Evolutionary conservation across 1,140 invertebrate genomes (phyloP).

Genomic region (Caenorhabditis latens): DNA sequence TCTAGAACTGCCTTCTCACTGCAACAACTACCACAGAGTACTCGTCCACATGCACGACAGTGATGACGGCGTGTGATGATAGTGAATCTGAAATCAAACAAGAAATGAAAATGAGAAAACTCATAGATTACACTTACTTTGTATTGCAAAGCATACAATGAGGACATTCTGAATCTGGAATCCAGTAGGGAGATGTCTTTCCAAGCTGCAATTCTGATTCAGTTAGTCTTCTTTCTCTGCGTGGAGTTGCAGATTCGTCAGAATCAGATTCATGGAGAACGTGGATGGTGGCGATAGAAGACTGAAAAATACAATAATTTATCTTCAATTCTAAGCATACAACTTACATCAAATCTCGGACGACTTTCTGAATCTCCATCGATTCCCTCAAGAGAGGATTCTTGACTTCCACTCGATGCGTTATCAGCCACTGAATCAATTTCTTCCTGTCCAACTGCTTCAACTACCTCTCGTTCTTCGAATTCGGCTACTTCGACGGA

Average conservation of each 20-base stretch:
- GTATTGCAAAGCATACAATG: slow-evolving; percentile 58
- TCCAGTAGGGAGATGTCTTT: slow-evolving; percentile 59
- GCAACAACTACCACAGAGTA: slow-evolving; percentile 56
- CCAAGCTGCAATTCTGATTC: slow-evolving; percentile 57
- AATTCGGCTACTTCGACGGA: no score
- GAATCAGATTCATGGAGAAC: slow-evolving; percentile 53
- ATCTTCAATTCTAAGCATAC: neutral
- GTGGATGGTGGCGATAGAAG: slow-evolving; percentile 57
- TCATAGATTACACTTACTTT: neutral
- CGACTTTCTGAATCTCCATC: neutral
- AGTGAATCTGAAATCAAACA: slow-evolving; percentile 16
- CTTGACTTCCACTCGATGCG: neutral
- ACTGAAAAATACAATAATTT: slow-evolving; percentile 22
- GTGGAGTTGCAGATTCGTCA: neutral
- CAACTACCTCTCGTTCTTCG: neutral
- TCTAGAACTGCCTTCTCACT: slow-evolving; percentile 45
- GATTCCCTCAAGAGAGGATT: neutral
- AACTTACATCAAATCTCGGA: slow-evolving; percentile 19
- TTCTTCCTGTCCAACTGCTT: neutral
- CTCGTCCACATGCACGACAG: slow-evolving; percentile 60
- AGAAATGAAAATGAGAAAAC: neutral
- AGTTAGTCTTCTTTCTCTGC: slow-evolving; percentile 45
- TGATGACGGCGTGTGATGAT: slow-evolving; percentile 58
- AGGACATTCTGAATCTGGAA: slow-evolving; percentile 57
- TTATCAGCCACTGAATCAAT: neutral